Base-by-base conservation (phyloP, 2,888 invertebrate species). In the Drosophila siamana region DNA sequence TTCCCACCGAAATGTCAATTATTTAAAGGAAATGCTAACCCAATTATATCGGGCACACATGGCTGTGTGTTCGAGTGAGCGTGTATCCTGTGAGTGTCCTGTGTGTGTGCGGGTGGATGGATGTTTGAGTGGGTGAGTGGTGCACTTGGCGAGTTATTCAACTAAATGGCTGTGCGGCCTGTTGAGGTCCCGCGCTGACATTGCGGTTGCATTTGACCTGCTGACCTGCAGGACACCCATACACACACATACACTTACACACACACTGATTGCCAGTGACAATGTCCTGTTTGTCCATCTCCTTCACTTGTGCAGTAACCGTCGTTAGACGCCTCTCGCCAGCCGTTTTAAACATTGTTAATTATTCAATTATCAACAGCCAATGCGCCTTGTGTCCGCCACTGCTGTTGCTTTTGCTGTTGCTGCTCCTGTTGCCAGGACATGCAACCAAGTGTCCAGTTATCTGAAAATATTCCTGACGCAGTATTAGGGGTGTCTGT, bases 351-450 rank as follows among this genome's bases (percentile, higher is more conserved):
- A 88, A 87, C 87, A 85, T 80, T 77, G 84, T 89, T 86, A 89
- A 88, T 89, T 89, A 88, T 86, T 89, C 89, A 88, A 88, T 88
- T 89, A 89, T 69, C 80, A 83, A 76, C 77, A 72, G 80, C 70
- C 82, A 78, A 74, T 76, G 79, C 56, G 70, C 63, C 82, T 55
- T 19, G 64, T 55, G 54, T 55, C 69, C n/a, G 26, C 36, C 24
- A 4, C 51, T 16, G 51, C 33, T 52, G 50, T 52, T 44, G 57
- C 54, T 44, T 33, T 7, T 40, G 9, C 28, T 22, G 36, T 13
- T 50, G 26, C 26, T 26, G 26, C 24, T 24, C 1, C 4, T 24
- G 47, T 16, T 9, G 41, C 26, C 26, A 38, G 33, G 38, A 15
- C 72, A 41, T 38, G 52, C 62, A 63, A 51, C 36, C 62, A 55